Percentiles rank a stretch among this genome's conserved stretches.
Evolutionary conservation across 2,113 vertebrate species (phyloP).

Genomic region (Urocynchramus pylzowi): DNA sequence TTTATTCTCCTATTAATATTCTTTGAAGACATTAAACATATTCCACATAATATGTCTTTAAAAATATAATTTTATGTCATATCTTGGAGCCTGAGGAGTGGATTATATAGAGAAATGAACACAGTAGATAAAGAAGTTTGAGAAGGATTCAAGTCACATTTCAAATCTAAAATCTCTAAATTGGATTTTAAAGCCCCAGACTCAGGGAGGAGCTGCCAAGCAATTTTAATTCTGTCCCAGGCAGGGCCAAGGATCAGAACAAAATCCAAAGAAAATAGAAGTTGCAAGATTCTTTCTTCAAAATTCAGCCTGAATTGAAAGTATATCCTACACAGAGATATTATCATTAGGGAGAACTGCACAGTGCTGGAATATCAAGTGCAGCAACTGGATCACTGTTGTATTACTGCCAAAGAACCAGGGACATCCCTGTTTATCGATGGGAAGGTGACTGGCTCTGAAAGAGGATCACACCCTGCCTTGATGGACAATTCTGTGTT

Average conservation of each 20-base stretch:
- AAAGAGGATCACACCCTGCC: not conserved
- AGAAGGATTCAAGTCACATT: conserved; percentile 12
- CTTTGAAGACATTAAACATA: not conserved
- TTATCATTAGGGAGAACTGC: not conserved
- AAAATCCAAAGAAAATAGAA: conserved; percentile 28
- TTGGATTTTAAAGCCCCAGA: conserved; percentile 19
- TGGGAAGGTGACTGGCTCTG: not conserved
- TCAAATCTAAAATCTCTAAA: conserved; percentile 34
- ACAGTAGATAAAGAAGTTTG: not conserved
- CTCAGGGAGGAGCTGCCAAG: not conserved
- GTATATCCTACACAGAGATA: not conserved
- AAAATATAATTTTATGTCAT: not conserved
- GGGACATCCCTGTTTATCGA: not conserved
- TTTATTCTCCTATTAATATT: not conserved
- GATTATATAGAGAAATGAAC: conserved; percentile 14
- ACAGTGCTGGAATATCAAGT: not conserved
- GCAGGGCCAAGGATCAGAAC: not conserved
- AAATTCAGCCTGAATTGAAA: not conserved
- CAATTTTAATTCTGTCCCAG: conserved; percentile 28
- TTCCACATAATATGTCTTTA: not conserved
- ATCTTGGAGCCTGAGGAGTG: not conserved
- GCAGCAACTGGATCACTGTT: not conserved
- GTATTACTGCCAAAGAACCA: not conserved
- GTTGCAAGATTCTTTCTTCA: not conserved
- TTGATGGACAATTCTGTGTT: not conserved